Evolutionary conservation across 2,888 invertebrate genomes (phyloP).

Genomic region (Steinernema carpocapsae): DNA sequence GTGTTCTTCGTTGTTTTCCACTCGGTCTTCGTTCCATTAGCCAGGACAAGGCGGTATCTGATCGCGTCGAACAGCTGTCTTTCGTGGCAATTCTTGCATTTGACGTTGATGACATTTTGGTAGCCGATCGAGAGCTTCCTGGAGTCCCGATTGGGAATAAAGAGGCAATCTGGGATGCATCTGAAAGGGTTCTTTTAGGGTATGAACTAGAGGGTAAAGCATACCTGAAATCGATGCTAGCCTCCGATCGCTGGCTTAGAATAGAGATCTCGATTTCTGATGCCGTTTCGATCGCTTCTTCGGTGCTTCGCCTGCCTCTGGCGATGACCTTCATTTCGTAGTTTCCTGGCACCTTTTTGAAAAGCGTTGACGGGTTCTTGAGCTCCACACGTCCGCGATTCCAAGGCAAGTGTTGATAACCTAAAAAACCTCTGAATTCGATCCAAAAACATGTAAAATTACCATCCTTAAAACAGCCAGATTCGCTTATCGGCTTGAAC

Average conservation of each 20-base stretch:
- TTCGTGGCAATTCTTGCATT: constrained; percentile 15
- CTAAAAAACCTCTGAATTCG: not conserved
- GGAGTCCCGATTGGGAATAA: not conserved
- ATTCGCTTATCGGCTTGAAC: not conserved
- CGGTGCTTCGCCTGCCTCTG: not conserved
- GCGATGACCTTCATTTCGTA: constrained; percentile 17
- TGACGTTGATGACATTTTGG: not conserved
- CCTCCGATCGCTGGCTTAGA: not conserved
- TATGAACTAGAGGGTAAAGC: not conserved
- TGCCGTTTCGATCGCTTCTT: not conserved
- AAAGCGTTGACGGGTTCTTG: not conserved
- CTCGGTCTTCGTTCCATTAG: not conserved
- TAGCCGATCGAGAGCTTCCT: constrained; percentile 13
- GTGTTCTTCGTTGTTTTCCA: not conserved
- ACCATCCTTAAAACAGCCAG: not conserved
- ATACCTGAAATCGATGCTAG: not conserved
- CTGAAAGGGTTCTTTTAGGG: not conserved
- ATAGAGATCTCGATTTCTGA: not conserved
- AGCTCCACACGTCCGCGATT: not conserved
- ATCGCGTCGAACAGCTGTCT: not conserved
- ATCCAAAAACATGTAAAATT: not conserved
- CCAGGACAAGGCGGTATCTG: not conserved
- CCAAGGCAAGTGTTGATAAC: not conserved
- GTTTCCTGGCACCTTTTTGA: not conserved
- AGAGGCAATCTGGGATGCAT: not conserved